Evolutionary conservation across 2,888 invertebrate genomes (phyloP), one percentile per base, ranked within the genome.

Genomic region (Eudasyphora cyanicolor): DNA sequence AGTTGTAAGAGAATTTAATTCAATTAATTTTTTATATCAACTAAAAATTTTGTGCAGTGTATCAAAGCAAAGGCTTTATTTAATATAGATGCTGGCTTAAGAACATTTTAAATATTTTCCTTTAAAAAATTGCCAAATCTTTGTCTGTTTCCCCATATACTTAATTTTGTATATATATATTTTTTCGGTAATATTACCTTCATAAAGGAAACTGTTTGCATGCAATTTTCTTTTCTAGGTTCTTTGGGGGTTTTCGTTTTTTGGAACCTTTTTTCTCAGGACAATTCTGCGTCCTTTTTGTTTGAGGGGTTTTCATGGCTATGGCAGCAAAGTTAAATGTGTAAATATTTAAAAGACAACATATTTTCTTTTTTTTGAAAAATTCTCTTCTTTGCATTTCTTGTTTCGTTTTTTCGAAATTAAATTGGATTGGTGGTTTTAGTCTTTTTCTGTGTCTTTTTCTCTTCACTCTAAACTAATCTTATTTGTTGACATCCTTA

Each of bases 341-440:
- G 73, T 69, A 74, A 74, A 81, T 81, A 74, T 81, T 81, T 81
- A 51, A 69, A 60, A 42, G 49, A 45, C 69, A 49, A 17, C n/a
- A 29, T 29, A 27, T 29, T 14, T n/a, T 42, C 27, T 60, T 73
- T 42, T 79, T 27, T 76, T 54, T 60, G 45, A n/a, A n/a, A n/a
- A n/a, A n/a, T 42, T 49, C 64, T 67, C 45, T 12, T 70, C 75
- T 79, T 21, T 69, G 67, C 51, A 74, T 67, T 38, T 17, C 45
- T 78, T 79, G n/a, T 62, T 57, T 67, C 10, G 0, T 24, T n/a
- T 60, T 51, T 49, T 45, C 7, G 2, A 60, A 75, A 19, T 49
- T 75, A 27, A 29, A 14, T 57, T 27, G 51, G 57, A 7, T 57
- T 24, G 19, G 51, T 21, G 24, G 57, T 51, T 12, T 24, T 27